These are phyloP conservation scores for Ophraella communa DNA, from an alignment of 2,888 invertebrate genomes.

Conservation along the genomic window DNA sequence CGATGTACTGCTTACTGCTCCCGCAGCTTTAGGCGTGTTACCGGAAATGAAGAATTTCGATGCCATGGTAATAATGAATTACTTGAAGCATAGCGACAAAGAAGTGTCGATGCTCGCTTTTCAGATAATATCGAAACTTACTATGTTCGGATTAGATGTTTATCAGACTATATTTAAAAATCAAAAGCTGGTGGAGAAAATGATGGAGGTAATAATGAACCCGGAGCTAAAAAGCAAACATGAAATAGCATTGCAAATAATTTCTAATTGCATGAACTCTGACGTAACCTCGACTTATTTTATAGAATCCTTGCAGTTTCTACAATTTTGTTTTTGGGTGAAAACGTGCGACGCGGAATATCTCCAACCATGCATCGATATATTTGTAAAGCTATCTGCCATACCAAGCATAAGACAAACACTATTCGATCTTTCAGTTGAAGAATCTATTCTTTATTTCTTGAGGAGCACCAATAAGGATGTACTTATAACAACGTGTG, in stretches of 20 bases:
- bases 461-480: conserved; percentile 44
- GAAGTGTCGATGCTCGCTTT: conserved; percentile 38
- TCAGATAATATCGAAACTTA: conserved; percentile 44
- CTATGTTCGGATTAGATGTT: conserved; percentile 41
- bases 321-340: conserved; percentile 49
- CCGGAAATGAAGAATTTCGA: conserved; percentile 43
- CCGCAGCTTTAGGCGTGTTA: conserved; percentile 41
- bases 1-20: conserved; percentile 42
- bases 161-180: conserved; percentile 44
- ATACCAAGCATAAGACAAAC: conserved; percentile 47
- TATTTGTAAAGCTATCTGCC: conserved; percentile 45
- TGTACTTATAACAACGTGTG: conserved; percentile 47
- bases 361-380: conserved; percentile 37
- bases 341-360: conserved; percentile 45
- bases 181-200: conserved; percentile 44
- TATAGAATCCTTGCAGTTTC: conserved; percentile 48
- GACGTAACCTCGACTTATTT: conserved; percentile 47
- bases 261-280: conserved; percentile 46
- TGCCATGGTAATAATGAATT: conserved; percentile 36
- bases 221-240: conserved; percentile 34
- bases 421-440: conserved; percentile 50
- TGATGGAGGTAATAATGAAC: conserved; percentile 46
- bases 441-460: conserved; percentile 48
- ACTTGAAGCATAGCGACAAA: conserved; percentile 35
- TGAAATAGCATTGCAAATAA: conserved; percentile 42